Evolutionary conservation across 2,113 vertebrate genomes (phyloP), one percentile per base, ranked within the genome.

Genomic region (Globicephala melas): DNA sequence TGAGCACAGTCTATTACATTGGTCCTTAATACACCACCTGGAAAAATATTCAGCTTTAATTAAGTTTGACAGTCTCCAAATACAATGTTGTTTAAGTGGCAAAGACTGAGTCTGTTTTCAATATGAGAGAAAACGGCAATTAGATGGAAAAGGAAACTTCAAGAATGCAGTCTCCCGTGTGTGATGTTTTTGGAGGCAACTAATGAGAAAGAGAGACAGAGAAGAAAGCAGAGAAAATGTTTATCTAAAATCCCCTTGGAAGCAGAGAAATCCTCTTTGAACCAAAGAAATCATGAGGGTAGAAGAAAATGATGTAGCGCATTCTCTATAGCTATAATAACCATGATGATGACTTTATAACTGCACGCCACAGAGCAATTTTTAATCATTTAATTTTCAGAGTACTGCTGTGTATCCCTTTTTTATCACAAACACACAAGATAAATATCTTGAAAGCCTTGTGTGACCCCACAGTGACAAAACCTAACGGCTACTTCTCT

Each of bases 1-100:
- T 50, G 15, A 93, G 20, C 17, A 0, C 7, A 33, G 1, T 8
- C 25, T 23, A 44, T 91, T 95, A 41, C 31, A 58, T 2, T 62
- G 67, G 44, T 83, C 73, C 71, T 96, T 85, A 91, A 85, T 81
- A 83, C 20, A 62, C 67, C 47, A 97, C 88, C 82, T 88, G 65
- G 70, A 97, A 97, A 98, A 97, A 93, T 6, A 92, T 20, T 60
- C 73, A 0, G 80, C 65, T 97, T 96, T 88, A 93, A 97, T 96
- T 95, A 93, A 96, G 12, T 87, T 70, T 53, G 0, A 5, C 8
- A 85, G 36, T 93, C 94, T 97, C 38, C 88, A 97, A 95, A 89
- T 33, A 96, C 41, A 73, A 13, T 1, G 5, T 25, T 89, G 53
- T 70, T 95, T 86, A 97, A 95, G 36, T 47, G 28, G 62, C 44